Percentiles rank a stretch among this genome's conserved stretches.
Evolutionary conservation across 2,797 vertebrate genomes (phyloP).

Genomic region (Clarias platycephalus): DNA sequence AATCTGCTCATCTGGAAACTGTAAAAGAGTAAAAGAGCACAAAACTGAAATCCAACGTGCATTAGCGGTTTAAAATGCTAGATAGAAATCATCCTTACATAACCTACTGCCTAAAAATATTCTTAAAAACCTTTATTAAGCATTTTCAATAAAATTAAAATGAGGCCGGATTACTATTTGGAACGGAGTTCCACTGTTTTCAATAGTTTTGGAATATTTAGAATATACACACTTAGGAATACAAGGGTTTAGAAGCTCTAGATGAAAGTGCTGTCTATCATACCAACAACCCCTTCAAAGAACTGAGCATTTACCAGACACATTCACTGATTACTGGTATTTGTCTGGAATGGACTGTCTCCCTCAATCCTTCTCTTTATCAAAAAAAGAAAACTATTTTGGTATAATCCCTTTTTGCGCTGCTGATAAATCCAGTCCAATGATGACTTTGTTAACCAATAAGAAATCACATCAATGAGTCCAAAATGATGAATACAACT

Average conservation of each 20-base stretch:
- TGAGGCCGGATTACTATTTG: neutral
- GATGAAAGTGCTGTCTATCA: constrained; percentile 42
- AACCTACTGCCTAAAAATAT: neutral
- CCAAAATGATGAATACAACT: neutral
- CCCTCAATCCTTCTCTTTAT: neutral
- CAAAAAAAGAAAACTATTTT: neutral
- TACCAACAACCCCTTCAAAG: constrained; percentile 44
- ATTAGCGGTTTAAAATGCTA: neutral
- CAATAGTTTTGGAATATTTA: neutral
- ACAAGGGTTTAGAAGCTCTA: constrained; percentile 20
- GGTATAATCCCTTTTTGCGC: constrained; percentile 25
- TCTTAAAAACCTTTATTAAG: neutral
- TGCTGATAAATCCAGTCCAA: constrained; percentile 18
- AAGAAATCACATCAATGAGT: constrained; percentile 36
- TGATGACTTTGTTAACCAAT: constrained; percentile 5
- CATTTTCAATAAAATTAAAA: neutral
- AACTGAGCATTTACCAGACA: constrained; percentile 33
- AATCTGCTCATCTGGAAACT: neutral
- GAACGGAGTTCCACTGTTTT: neutral
- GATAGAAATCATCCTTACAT: neutral
- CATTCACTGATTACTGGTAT: constrained; percentile 33
- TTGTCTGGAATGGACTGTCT: neutral
- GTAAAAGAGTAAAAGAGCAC: neutral
- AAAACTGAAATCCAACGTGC: neutral
- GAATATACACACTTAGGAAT: neutral